Percentiles rank a stretch among this genome's conserved stretches.
phyloP scores from a whole-genome alignment of 2,797 vertebrate genomes.

The Miichthys miiuy region DNA sequence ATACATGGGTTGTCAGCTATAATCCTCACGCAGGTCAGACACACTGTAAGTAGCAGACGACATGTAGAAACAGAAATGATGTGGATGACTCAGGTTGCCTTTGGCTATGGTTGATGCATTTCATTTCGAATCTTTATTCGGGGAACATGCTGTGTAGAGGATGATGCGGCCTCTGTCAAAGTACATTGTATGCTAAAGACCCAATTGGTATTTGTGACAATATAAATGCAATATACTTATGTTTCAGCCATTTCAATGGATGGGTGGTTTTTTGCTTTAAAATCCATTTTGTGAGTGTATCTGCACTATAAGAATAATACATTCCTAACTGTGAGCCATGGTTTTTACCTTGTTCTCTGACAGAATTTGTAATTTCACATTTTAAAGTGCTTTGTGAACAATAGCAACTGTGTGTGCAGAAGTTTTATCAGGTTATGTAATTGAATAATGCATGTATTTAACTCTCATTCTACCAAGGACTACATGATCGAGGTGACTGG shows the following conservation, averaged over 20 bases:
- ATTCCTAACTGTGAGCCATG: neutral
- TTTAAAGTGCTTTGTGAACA: neutral
- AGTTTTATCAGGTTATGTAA: neutral
- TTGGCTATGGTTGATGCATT: conserved; percentile 24
- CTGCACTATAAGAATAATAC: no score
- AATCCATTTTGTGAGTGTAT: no score
- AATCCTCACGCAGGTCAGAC: conserved; percentile 19
- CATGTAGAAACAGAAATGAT: neutral
- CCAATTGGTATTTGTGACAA: neutral
- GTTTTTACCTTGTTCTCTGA: neutral
- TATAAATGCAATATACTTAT: neutral
- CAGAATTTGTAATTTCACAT: neutral
- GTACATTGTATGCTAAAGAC: conserved; percentile 13
- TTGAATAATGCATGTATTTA: neutral
- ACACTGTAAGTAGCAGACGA: conserved; percentile 7
- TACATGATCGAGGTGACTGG: no score
- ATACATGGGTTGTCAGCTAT: neutral
- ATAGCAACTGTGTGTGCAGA: neutral
- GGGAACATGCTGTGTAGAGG: conserved; percentile 24
- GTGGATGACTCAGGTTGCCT: conserved; percentile 26
- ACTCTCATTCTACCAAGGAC: no score
- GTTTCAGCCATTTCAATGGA: neutral
- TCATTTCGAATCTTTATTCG: conserved; percentile 33
- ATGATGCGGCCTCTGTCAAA: conserved; percentile 26
- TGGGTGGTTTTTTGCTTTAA: neutral